Base-by-base conservation (phyloP, 1,140 invertebrate species). In the Phthorimaea operculella region DNA sequence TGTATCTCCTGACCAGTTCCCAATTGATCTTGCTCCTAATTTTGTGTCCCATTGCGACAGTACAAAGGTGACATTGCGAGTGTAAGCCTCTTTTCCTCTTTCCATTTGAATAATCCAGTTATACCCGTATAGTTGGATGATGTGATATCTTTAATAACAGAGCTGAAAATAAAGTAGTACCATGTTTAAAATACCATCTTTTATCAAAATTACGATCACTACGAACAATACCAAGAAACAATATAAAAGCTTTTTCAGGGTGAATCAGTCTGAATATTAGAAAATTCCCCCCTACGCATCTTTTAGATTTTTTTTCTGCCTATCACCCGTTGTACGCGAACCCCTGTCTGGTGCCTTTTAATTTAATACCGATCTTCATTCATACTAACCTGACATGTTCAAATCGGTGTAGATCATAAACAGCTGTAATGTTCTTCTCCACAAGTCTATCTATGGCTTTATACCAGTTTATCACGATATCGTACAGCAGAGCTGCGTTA, bases 401-500 rank as follows among this genome's bases (percentile, higher is more conserved):
- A 1, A 57, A 50, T 16, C 71, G 57, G 52, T 83, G 79, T 15
- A 79, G 56, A 57, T 79, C 71, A 49, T 74, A 69, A 14, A 73
- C 51, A 0, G 69, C 68, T 34, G 64, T 59, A 42, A 74, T 71
- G 6, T 52, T 52, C 9, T 39, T 49, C 7, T 16, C 16, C 14
- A 77, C 59, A 45, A 68, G 51, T 6, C 50, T 54, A 10, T 51
- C 49, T 12, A 80, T 70, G 14, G 70, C 63, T 1, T 17, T 54
- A 4, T 68, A 64, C 77, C 77, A 80, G 39, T 76, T 55, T 0
- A 54, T 62, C 15, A 80, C 63, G 16, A 60, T 54, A 59, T 83
- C 79, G 63, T 80, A 80, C 12, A 83, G 67, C 52, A 74, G 51
- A 17, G 58, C 51, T 10, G 48, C 51, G 45, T 9, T 0, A 4